Base-by-base conservation (phyloP, 2,888 invertebrate species). In the Mechanitis messenoides region DNA sequence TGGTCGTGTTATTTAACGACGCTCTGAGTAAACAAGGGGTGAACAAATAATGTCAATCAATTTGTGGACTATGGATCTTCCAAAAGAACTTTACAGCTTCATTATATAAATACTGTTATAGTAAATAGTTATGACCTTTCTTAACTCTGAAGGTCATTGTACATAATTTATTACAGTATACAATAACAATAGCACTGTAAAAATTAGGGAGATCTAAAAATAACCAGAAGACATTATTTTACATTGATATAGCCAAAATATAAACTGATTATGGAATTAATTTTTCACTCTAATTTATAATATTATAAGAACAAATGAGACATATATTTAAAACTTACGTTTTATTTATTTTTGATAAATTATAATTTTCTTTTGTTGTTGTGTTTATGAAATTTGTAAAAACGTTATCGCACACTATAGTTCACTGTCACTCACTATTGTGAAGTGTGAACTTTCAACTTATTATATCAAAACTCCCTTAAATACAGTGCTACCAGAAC, bases 41-140 rank as follows among this genome's bases (percentile, higher is more conserved):
- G 74, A 69, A 71, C 68, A 66, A 68, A 71, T 69, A 64, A 69
- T 61, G 63, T 61, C 64, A 53, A 55, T 55, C 57, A 64, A 62
- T 62, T 58, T 56, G 46, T 59, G 55, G 62, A 67, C 62, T 11
- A 31, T 79, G 77, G 72, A 63, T 62, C 58, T 60, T 9, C 65
- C 53, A 73, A 69, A 62, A 71, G 67, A 68, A 75, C 74, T 72
- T 72, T 72, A 69, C 65, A 66, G 6, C 60, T 46, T 76, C 81
- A 83, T 84, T 83, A 85, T 81, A 80, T 83, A 84, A 83, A 87
- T 81, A 80, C 68, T 69, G 71, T 50, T 31, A 9, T 28, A 50
- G 31, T 71, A 74, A 71, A 9, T 28, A 50, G 31, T 71, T 74
- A 71, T 84, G 87, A 88, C 87, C 87, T 88, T 88, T 76, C 78